Percentiles rank a stretch among this genome's conserved stretches.
These are phyloP conservation scores for Acleris literana DNA, from an alignment of 2,888 invertebrate species.

Conservation along the genomic window DNA sequence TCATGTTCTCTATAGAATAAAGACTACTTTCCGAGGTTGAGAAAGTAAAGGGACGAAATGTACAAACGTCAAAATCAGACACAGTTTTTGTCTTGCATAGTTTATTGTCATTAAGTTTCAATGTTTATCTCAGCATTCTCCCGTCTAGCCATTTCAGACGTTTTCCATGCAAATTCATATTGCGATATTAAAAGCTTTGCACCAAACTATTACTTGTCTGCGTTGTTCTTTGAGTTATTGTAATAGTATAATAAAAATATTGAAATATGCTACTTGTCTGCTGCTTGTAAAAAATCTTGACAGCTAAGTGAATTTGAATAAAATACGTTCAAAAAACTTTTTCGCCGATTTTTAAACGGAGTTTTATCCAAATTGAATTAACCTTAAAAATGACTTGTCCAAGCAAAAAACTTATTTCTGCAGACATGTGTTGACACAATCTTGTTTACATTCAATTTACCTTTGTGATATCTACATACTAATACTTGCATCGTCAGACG, in stretches of 20 bases:
- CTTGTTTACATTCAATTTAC: conserved; percentile 53
- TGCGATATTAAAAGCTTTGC: conserved; percentile 54
- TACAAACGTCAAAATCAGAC: not conserved
- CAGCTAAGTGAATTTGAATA: no score
- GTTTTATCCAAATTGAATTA: not conserved
- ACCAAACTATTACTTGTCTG: conserved; percentile 40
- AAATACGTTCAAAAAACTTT: no score
- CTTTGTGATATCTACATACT: conserved; percentile 44
- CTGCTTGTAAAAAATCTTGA: no score
- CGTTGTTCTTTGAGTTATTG: not conserved
- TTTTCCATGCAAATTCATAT: conserved; percentile 64
- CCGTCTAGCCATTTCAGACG: conserved; percentile 62
- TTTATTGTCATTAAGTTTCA: conserved; percentile 57
- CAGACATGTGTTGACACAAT: not conserved
- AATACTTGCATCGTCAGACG: conserved; percentile 45
- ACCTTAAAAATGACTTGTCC: not conserved
- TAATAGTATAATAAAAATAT: no score
- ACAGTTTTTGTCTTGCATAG: conserved; percentile 45
- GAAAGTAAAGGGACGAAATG: no score
- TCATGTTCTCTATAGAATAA: no score
- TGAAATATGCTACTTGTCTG: no score
- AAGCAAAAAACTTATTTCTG: not conserved
- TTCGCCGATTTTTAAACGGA: not conserved
- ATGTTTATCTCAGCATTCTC: conserved; percentile 58
- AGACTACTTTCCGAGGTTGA: no score